Conservation (phyloP, 2,888 invertebrate genomes). For the Notodonta dromedarius region DNA sequence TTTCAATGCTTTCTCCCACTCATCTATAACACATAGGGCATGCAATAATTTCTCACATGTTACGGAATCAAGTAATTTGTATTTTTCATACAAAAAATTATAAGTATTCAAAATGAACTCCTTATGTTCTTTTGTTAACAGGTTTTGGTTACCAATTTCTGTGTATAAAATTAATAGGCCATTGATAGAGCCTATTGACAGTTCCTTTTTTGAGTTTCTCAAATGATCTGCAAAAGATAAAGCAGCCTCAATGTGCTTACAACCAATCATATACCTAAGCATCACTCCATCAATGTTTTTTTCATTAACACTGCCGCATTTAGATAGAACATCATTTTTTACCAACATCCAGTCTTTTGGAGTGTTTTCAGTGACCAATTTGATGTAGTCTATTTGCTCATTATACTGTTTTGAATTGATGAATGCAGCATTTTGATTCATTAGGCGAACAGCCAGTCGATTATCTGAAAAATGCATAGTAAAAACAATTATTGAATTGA, state of each 20-base stretch:
- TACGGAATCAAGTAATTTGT: constrained; percentile 83
- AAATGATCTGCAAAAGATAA: constrained; percentile 85
- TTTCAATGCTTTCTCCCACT: constrained; percentile 86
- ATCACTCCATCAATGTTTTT: constrained; percentile 86
- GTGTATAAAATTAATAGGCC: constrained; percentile 84
- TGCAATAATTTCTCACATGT: constrained; percentile 85
- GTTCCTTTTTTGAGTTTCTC: constrained; percentile 65
- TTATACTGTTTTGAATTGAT: constrained; percentile 14
- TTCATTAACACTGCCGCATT: constrained; percentile 62
- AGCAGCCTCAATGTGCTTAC: constrained; percentile 76
- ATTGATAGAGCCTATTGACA: constrained; percentile 84
- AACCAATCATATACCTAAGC: constrained; percentile 76
- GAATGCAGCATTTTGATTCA: constrained; percentile 22
- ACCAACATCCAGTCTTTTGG: constrained; percentile 67
- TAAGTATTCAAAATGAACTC: constrained; percentile 81
- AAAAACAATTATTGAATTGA: too few relatives aligned
- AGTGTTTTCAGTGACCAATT: constrained; percentile 45
- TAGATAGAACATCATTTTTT: constrained; percentile 68
- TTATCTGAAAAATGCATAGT: constrained; percentile 39
- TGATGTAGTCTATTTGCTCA: constrained; percentile 63
- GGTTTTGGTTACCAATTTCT: constrained; percentile 49
- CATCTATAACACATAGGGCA: constrained; percentile 85
- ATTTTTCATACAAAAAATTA: constrained; percentile 72
- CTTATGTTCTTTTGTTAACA: constrained; percentile 74
- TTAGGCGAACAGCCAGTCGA: constrained; percentile 25